Evolutionary conservation across 2,797 vertebrate species (phyloP), one percentile per base, ranked within the genome.

Genomic region (Remorina albescens): DNA sequence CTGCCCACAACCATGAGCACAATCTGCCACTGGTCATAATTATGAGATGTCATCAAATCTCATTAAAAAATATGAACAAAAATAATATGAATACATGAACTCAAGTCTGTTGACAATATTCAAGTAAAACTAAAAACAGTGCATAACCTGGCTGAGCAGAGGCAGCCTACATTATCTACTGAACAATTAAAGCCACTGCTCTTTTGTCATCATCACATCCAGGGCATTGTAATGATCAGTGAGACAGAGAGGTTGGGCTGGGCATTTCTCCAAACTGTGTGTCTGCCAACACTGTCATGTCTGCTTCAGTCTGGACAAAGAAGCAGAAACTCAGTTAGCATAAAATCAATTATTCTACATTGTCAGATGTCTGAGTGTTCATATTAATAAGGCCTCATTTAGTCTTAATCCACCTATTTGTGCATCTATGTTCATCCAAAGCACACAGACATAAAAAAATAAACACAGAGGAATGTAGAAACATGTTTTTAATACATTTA

Each of bases 181-280:
- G 9, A 74, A 66, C 23, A 69, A 12, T 39, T 57, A 21, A 41
- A 63, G 42, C 47, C 71, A 53, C 32, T 30, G 28, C 65, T 77
- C n/a, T 23, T 61, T 47, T 6, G 26, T 62, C 19, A 50, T 74
- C 26, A n/a, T 78, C 53, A 55, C 39, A 56, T 88, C 54, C 67
- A 60, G 59, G 73, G 60, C 32, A 73, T 47, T n/a, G 49, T 25
- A 57, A 25, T 4, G 39, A 56, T 95, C 88, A 94, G 85, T 94
- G 94, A 66, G 94, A 93, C 51, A 94, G 88, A 46, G 94, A 89
- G 21, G 91, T 89, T 1, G 94, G 94, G 32, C 94, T 95, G 62
- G 94, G 91, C 78, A 94, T 93, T 62, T 94, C 93, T 80, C 91
- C 89, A 88, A 94, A 95, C 54, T 86, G 91, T 49, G 91, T 56